A percentile compares a stretch with the other conserved stretches of the same genome.
Evolutionary conservation across 2,113 vertebrate species (phyloP).

Genomic region (Psettodes erumei): DNA sequence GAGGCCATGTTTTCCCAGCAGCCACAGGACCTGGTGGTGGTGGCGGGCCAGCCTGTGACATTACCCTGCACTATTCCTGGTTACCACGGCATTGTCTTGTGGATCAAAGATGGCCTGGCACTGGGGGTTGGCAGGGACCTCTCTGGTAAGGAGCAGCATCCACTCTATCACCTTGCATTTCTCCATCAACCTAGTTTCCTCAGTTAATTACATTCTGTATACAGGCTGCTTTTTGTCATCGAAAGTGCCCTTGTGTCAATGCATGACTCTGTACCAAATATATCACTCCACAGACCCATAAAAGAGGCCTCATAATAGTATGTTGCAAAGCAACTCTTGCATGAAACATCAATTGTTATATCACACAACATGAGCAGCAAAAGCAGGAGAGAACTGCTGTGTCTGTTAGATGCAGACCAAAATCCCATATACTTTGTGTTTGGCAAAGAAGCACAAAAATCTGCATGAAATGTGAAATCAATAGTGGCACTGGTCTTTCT

Average conservation of each 20-base stretch:
- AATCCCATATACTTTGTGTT: slow-evolving; percentile 44
- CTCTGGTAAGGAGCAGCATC: slow-evolving; percentile 85
- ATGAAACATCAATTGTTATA: slow-evolving; percentile 22
- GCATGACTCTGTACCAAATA: slow-evolving; percentile 32
- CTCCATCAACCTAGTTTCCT: slow-evolving; percentile 9
- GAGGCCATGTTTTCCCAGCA: slow-evolving; percentile 93
- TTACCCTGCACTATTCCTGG: slow-evolving; percentile 93
- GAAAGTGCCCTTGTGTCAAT: slow-evolving; percentile 37
- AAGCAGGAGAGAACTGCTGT: no score
- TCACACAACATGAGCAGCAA: slow-evolving; percentile 17
- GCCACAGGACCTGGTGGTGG: slow-evolving; percentile 96
- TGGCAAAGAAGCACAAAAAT: slow-evolving; percentile 43
- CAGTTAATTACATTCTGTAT: slow-evolving; percentile 22
- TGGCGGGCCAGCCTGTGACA: slow-evolving; percentile 93
- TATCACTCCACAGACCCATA: slow-evolving; percentile 35
- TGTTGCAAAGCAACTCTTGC: slow-evolving; percentile 15
- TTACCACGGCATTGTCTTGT: slow-evolving; percentile 95
- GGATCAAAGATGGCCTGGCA: slow-evolving; percentile 97
- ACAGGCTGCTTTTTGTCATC: slow-evolving; percentile 27
- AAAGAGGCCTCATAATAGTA: slow-evolving; percentile 18
- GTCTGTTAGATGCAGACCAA: slow-evolving; percentile 2
- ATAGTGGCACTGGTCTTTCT: slow-evolving; percentile 49
- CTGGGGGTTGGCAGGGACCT: slow-evolving; percentile 95
- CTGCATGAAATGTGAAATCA: slow-evolving; percentile 49
- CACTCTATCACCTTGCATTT: slow-evolving; percentile 19